phyloP scores from a whole-genome alignment of 2,888 invertebrate genomes.

The Sinelater perroti region DNA sequence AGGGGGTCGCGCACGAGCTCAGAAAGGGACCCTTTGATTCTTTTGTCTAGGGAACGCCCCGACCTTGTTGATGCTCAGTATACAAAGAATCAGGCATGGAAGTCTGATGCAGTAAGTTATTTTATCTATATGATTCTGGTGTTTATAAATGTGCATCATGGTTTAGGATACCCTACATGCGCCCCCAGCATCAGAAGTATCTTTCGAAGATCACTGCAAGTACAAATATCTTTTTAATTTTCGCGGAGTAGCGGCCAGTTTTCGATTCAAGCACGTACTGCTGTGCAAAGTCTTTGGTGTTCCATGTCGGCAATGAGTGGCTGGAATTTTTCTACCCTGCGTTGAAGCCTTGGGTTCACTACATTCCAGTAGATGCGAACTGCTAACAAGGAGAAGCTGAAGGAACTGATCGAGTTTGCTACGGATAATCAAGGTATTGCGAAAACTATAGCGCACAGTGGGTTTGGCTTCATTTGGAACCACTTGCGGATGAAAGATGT shows the following conservation, averaged over 20 bases:
- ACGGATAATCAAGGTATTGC: constrained; percentile 77
- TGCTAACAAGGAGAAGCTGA: constrained; percentile 74
- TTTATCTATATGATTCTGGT: neutral
- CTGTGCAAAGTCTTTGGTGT: constrained; percentile 91
- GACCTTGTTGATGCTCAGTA: constrained; percentile 90
- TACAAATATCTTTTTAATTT: constrained; percentile 96
- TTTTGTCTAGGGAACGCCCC: constrained; percentile 79
- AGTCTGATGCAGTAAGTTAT: constrained; percentile 77
- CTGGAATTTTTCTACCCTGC: constrained; percentile 92
- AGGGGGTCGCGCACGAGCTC: constrained; percentile 93
- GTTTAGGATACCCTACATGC: constrained; percentile 84
- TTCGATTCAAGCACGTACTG: constrained; percentile 94
- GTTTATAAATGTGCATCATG: constrained; percentile 29
- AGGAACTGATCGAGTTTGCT: constrained; percentile 78
- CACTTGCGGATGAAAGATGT: constrained; percentile 85
- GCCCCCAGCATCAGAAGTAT: constrained; percentile 85
- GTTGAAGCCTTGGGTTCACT: constrained; percentile 95
- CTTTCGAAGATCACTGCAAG: constrained; percentile 90
- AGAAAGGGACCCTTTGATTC: constrained; percentile 87
- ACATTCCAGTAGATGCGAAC: constrained; percentile 80
- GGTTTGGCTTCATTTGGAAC: constrained; percentile 83
- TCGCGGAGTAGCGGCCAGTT: constrained; percentile 96
- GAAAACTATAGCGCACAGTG: constrained; percentile 81
- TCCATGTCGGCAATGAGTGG: constrained; percentile 95
- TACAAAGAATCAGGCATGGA: constrained; percentile 99